These are phyloP conservation scores for Podilymbus podiceps DNA, from an alignment of 2,113 vertebrate genomes.

Conservation along the genomic window DNA sequence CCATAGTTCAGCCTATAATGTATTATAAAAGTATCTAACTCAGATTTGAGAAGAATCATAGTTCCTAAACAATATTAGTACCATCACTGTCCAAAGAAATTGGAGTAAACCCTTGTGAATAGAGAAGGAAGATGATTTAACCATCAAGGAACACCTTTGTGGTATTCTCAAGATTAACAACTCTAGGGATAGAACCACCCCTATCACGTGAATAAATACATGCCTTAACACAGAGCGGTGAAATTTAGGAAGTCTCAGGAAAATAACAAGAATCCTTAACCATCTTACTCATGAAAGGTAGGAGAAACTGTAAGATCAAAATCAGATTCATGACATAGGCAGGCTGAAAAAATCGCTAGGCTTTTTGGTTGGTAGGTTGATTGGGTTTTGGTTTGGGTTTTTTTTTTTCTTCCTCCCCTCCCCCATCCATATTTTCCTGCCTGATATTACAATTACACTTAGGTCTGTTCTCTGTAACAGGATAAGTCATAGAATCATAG, in stretches of 20 bases:
- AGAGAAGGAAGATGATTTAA: neutral
- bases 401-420: accelerated
- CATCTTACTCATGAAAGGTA: neutral
- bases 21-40: neutral
- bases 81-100: neutral
- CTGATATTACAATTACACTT: neutral
- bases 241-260: neutral
- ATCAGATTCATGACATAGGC: neutral
- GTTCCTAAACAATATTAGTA: neutral
- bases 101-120: neutral
- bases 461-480: neutral
- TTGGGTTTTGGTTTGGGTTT: accelerated
- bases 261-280: neutral
- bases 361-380: neutral
- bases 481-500: too few relatives aligned
- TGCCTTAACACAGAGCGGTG: neutral
- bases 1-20: neutral
- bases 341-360: neutral
- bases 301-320: neutral
- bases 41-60: neutral
- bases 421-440: neutral
- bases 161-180: neutral
- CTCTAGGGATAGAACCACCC: neutral
- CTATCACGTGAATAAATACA: neutral
- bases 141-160: neutral